Conservation (phyloP, 1,140 invertebrate genomes). For the Lordiphosa clarofinis region DNA sequence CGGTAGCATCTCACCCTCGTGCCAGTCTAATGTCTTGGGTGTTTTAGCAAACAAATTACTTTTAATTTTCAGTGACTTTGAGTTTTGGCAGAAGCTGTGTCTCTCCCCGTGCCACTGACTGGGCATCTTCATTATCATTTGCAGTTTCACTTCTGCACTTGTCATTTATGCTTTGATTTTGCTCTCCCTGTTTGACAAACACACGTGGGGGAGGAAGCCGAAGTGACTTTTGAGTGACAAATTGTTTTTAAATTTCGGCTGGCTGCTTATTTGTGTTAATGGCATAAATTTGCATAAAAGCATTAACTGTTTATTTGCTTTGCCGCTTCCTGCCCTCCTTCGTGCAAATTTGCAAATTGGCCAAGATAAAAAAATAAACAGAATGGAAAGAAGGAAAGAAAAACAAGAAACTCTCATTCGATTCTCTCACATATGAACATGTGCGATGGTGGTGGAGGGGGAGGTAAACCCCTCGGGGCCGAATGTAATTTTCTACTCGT, state of each 20-base stretch:
- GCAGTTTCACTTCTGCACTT: constrained; percentile 44
- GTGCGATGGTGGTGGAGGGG: not conserved
- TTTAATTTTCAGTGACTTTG: constrained; percentile 77
- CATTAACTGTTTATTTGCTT: constrained; percentile 78
- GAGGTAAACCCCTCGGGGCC: constrained; percentile 51
- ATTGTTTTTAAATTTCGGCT: constrained; percentile 74
- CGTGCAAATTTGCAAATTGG: constrained; percentile 73
- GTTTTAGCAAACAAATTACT: constrained; percentile 77
- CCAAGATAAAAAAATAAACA: constrained; percentile 51
- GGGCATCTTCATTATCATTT: constrained; percentile 70
- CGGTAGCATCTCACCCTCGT: too few species aligned
- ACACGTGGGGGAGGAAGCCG: constrained; percentile 30
- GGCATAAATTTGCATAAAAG: constrained; percentile 78
- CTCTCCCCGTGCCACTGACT: constrained; percentile 44
- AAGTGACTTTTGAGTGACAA: constrained; percentile 77
- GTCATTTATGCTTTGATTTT: constrained; percentile 67
- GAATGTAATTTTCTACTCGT: constrained; percentile 69
- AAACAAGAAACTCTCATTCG: not conserved
- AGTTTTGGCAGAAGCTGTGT: constrained; percentile 47
- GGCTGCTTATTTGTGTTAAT: constrained; percentile 74
- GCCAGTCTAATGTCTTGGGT: constrained; percentile 53
- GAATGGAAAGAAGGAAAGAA: constrained; percentile 14
- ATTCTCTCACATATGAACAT: too few species aligned
- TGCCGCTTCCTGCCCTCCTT: constrained; percentile 47
- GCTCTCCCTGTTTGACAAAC: constrained; percentile 25